phyloP scores from a whole-genome alignment of 1,140 invertebrate genomes.

The Melanaphis sacchari region DNA sequence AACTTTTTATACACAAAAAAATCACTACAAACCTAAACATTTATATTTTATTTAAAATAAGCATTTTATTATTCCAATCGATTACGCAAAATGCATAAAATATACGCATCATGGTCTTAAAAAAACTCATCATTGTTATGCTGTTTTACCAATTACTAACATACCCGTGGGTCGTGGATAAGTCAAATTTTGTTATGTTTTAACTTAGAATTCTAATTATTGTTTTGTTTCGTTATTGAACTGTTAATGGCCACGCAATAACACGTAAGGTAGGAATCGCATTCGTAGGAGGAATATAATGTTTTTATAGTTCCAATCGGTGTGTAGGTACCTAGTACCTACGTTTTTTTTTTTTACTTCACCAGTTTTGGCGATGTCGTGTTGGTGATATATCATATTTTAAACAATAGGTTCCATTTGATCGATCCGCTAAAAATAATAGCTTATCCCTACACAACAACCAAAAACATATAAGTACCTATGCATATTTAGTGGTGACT shows the following conservation, averaged over 20 bases:
- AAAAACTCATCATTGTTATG: background rate
- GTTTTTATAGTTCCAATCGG: background rate
- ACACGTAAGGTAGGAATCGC: too few relatives aligned
- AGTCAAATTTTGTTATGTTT: background rate
- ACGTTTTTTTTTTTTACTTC: background rate
- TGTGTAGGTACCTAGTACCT: slow-evolving; percentile 2
- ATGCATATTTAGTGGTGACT: background rate
- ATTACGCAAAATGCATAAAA: background rate
- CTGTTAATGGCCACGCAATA: too few relatives aligned
- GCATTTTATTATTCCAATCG: background rate
- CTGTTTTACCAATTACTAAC: background rate
- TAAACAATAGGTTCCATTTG: background rate
- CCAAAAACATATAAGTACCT: background rate
- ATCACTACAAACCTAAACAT: background rate
- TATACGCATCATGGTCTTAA: background rate
- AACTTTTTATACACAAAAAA: background rate
- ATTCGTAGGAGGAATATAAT: background rate
- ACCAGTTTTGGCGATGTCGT: background rate
- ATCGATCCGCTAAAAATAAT: background rate
- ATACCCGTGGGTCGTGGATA: background rate
- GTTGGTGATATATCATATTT: background rate
- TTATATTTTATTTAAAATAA: background rate
- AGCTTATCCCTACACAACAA: background rate
- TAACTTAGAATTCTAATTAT: background rate
- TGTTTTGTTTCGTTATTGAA: too few relatives aligned